Evolutionary conservation across 2,797 vertebrate genomes (phyloP), one percentile per base, ranked within the genome.

Genomic region (Cirrhinus molitorella): DNA sequence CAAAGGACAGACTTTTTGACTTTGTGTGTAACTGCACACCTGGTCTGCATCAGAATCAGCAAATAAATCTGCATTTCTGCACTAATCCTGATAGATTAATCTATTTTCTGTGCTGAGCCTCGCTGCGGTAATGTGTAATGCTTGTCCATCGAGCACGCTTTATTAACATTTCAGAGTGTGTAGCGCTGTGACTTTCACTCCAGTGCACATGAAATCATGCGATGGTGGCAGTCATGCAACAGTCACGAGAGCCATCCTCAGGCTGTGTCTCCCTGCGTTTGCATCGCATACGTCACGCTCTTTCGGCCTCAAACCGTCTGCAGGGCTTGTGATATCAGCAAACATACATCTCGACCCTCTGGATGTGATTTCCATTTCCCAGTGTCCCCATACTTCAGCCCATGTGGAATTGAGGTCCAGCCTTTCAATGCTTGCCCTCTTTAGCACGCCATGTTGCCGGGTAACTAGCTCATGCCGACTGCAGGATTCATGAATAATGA

Each of bases 401-500:
- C 28, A 17, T 34, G 28, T 63, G 16, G 61, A 31, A 31, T 8
- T 63, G 19, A 55, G n/a, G 25, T 74, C 65, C 66, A 73, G 28
- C n/a, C 31, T 72, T 17, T 25, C 16, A 23, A 70, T 88, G 88
- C 87, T 85, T 79, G 83, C 80, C n/a, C 79, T 61, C n/a, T 80
- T 72, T 79, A 82, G 34, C 65, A 34, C 5, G 23, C 51, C 7
- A 7, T 75, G 83, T 73, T 80, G 81, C 61, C 61, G 74, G 81
- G 77, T 88, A 91, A 90, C 92, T 87, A 90, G 91, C 90, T 89
- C 85, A 5, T 83, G 88, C 87, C 90, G 88, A 93, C 92, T 92
- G 93, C 92, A 90, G 91, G 90, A 84, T 80, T 88, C 88, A 94
- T 95, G 92, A 95, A 96, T 95, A 94, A 96, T 94, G 89, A 91